Conservation (phyloP, 2,888 invertebrate genomes). For the Dendrolimus pini region DNA sequence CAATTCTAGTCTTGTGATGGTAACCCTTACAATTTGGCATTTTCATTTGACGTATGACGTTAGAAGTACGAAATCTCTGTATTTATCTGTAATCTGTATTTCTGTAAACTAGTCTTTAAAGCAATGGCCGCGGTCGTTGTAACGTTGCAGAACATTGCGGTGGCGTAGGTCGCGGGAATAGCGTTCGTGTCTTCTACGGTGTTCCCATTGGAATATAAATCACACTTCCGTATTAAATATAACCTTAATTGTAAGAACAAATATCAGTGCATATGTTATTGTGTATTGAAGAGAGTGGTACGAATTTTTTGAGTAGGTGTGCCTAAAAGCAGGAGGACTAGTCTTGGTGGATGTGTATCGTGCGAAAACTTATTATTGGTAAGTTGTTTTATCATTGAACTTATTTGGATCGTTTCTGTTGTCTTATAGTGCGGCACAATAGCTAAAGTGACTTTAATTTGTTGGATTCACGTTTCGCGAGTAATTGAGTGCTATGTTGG, state of each 20-base stretch:
- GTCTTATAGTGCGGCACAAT: background rate
- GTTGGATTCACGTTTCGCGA: background rate
- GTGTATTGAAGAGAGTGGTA: slow-evolving; percentile 29
- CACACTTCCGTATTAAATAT: slow-evolving; percentile 19
- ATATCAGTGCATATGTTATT: slow-evolving; percentile 27
- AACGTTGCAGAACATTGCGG: slow-evolving; percentile 26
- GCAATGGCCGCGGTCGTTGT: slow-evolving; percentile 34
- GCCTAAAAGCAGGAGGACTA: slow-evolving; percentile 22
- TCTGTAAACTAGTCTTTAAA: background rate
- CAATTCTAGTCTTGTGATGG: too few species aligned
- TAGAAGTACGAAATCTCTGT: too few species aligned
- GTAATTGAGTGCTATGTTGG: background rate
- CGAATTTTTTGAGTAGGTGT: slow-evolving; percentile 39
- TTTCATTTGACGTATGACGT: too few species aligned
- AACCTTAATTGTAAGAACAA: slow-evolving; percentile 19
- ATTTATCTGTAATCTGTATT: too few species aligned
- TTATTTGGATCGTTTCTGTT: slow-evolving; percentile 8
- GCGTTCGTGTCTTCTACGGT: slow-evolving; percentile 21
- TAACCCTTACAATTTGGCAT: background rate
- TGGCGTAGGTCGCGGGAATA: slow-evolving; percentile 25
- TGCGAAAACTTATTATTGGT: slow-evolving; percentile 54
- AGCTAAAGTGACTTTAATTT: background rate
- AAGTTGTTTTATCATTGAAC: slow-evolving; percentile 29
- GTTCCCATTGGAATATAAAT: slow-evolving; percentile 22
- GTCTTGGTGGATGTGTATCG: slow-evolving; percentile 29